Conservation (phyloP, 2,888 invertebrate genomes). For the Candidula unifasciata region DNA sequence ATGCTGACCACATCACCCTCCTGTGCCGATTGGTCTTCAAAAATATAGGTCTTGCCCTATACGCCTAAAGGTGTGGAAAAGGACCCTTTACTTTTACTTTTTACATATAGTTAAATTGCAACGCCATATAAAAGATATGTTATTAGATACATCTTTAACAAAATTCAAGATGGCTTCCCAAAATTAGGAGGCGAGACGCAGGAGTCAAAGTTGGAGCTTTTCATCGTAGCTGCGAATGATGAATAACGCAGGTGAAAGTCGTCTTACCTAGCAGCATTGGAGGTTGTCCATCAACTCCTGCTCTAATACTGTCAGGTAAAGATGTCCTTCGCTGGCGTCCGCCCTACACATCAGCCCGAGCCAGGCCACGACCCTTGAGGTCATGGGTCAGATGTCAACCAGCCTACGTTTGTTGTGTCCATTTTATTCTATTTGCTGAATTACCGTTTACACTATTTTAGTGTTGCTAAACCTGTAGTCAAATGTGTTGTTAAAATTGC, state of each 20-base stretch:
- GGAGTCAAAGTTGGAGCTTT: conserved; percentile 28
- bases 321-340: conserved; percentile 65
- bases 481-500: no score
- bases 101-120: no score
- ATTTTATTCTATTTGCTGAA: no score
- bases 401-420: background rate
- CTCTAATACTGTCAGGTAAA: conserved; percentile 78
- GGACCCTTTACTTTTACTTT: no score
- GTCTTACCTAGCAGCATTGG: conserved; percentile 77
- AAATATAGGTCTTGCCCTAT: no score
- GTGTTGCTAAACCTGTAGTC: no score
- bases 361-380: conserved; percentile 34
- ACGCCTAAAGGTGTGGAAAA: no score
- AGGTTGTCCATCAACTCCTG: conserved; percentile 65
- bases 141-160: no score
- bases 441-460: no score
- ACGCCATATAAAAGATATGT: no score
- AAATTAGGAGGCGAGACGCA: background rate
- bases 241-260: conserved; percentile 63
- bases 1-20: no score
- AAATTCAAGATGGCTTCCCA: background rate
- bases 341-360: conserved; percentile 17
- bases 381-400: conserved; percentile 43
- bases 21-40: no score
- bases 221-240: conserved; percentile 33